Base-by-base conservation (phyloP, 1,140 invertebrate species). In the Drosophila novamexicana region DNA sequence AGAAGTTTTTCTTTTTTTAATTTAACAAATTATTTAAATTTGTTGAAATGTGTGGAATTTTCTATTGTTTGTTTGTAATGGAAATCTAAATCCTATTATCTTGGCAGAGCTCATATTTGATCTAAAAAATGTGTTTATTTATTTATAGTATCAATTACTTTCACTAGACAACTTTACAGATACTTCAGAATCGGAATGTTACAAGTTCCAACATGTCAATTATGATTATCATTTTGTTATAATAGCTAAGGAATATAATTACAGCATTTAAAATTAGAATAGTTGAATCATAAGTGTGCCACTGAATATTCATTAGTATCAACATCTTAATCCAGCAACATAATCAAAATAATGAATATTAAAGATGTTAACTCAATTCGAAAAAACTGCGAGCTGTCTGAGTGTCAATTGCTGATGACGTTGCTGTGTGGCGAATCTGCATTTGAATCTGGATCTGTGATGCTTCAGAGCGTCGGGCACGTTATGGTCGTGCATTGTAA, bases 391-490 rank as follows among this genome's bases (percentile, higher is more conserved):
- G 12, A 29, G 22, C n/a, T 53, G 32, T 53, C 54, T 42, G 18
- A 56, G 37, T 12, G 34, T 32, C 12, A 57, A 57, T 57, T 57
- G 39, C n/a, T 10, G n/a, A 32, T 47, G 9, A 47, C 6, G 6
- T 7, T 47, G 40, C 22, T 45, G 10, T 34, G 8, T 10, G 14
- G 39, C 14, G 39, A 22, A 57, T 32, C 22, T 14, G 53, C 14
- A 16, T 37, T n/a, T 53, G 49, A 7, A 50, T 49, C 34, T 54
- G 42, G 40, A 63, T 49, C 37, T 64, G 37, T 37, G 59, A 12
- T 54, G 50, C 52, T 18, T 10, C 18, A 47, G 9, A 36, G 36
- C 7, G n/a, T 29, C 32, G 16, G 12, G 9, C 47, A 47, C 54
- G 44, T 29, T 42, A 22, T 29, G 36, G 22, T 34, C 32, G 29